Conservation (phyloP, 2,888 invertebrate species). For the Chrysolina americana region DNA sequence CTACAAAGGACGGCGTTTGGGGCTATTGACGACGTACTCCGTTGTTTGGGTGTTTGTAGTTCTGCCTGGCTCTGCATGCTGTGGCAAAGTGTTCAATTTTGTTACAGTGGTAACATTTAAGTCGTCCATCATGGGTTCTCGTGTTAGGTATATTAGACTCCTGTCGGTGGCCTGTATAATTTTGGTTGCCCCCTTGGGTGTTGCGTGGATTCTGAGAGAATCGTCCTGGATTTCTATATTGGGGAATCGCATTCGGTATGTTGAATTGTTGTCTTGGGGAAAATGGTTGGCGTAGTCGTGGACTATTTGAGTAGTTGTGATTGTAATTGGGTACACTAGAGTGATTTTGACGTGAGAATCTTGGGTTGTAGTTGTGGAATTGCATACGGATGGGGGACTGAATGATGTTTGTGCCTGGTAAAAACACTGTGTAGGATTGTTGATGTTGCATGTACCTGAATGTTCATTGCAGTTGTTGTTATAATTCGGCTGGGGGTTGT, state of each 20-base stretch:
- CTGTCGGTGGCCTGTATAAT: neutral
- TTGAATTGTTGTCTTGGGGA: neutral
- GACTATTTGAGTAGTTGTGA: neutral
- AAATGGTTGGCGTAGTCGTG: conserved; percentile 1
- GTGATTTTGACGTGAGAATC: neutral
- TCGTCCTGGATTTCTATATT: neutral
- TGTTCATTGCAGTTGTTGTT: neutral
- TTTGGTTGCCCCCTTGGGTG: neutral
- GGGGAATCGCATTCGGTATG: neutral
- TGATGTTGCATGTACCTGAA: neutral
- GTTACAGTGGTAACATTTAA: conserved; percentile 29
- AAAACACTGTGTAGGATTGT: neutral
- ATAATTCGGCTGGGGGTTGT: neutral
- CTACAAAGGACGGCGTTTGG: conserved; percentile 25
- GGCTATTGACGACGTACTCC: conserved; percentile 12
- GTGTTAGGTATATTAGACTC: conserved; percentile 25
- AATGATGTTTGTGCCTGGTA: conserved; percentile 4
- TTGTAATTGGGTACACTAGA: neutral
- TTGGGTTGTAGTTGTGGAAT: conserved; percentile 12
- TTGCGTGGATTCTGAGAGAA: neutral
- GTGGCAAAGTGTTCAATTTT: conserved; percentile 23
- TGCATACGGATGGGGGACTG: neutral
- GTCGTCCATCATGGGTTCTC: conserved; percentile 23
- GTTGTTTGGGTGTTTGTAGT: conserved; percentile 24
- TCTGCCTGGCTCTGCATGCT: conserved; percentile 7